Evolutionary conservation across 1,140 invertebrate species (phyloP).

Genomic region (Pteromalus puparum): DNA sequence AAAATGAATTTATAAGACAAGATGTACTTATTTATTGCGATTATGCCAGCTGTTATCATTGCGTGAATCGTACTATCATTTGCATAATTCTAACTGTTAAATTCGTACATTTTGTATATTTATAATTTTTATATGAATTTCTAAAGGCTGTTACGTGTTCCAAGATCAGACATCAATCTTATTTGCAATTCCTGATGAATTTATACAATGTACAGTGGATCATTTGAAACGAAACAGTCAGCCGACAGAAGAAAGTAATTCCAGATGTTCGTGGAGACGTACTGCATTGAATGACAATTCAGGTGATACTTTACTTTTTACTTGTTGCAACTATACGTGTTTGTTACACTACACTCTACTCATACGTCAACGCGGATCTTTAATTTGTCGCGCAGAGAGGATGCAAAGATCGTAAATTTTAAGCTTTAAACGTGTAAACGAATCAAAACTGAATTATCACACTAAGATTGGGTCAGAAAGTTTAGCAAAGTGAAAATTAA

Average conservation of each 20-base stretch:
- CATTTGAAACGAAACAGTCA: neutral
- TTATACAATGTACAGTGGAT: neutral
- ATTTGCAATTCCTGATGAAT: neutral
- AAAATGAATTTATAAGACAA: neutral
- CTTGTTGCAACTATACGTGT: neutral
- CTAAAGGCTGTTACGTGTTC: no score
- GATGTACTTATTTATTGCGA: no score
- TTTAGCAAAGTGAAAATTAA: no score
- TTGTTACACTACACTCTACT: neutral
- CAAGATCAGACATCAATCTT: neutral
- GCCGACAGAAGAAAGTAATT: neutral
- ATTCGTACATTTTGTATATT: no score
- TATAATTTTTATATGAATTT: no score
- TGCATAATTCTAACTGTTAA: no score
- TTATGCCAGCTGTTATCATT: neutral
- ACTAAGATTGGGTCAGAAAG: no score
- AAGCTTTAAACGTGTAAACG: no score
- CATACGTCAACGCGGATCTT: neutral
- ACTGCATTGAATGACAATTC: constrained; percentile 52
- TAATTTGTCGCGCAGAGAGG: neutral
- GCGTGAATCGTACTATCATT: no score
- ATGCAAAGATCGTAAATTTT: no score
- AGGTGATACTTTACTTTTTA: constrained; percentile 42
- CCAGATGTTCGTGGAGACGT: constrained; percentile 38
- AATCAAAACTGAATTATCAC: no score